phyloP scores from a whole-genome alignment of 2,888 invertebrate genomes.

The Parnassius mnemosyne region DNA sequence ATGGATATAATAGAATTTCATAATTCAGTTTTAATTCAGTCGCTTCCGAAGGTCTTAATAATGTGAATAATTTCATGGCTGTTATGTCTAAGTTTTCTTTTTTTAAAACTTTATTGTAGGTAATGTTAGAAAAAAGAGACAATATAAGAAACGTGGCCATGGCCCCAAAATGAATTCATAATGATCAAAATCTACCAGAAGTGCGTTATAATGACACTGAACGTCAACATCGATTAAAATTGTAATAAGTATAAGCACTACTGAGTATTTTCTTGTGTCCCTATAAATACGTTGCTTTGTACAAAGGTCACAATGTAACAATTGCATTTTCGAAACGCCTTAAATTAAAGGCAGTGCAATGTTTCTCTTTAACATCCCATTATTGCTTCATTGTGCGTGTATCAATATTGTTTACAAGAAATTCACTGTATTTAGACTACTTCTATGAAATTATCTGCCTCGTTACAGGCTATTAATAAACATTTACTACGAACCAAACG shows the following conservation, averaged over 20 bases:
- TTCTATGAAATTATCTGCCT: neutral
- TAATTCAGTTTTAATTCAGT: too few species aligned
- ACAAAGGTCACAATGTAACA: neutral
- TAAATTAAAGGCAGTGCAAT: neutral
- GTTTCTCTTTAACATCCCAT: neutral
- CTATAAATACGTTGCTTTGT: neutral
- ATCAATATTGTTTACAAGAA: slow-evolving; percentile 11
- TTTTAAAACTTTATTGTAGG: too few species aligned
- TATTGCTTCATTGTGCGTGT: slow-evolving; percentile 2
- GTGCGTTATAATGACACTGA: too few species aligned
- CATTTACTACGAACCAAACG: slow-evolving; percentile 2
- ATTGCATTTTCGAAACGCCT: slow-evolving; percentile 2
- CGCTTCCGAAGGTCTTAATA: too few species aligned
- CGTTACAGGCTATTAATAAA: neutral
- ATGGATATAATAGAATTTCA: too few species aligned
- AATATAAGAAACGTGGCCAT: too few species aligned
- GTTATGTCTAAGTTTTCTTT: too few species aligned
- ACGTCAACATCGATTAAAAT: neutral
- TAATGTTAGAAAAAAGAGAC: too few species aligned
- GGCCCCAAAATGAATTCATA: too few species aligned
- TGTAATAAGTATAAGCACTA: neutral
- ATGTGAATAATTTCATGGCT: too few species aligned
- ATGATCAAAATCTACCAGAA: too few species aligned
- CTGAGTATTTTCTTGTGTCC: neutral
- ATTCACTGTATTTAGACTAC: neutral